Evolutionary conservation across 2,113 vertebrate genomes (phyloP).

Genomic region (Chloebia gouldiae): DNA sequence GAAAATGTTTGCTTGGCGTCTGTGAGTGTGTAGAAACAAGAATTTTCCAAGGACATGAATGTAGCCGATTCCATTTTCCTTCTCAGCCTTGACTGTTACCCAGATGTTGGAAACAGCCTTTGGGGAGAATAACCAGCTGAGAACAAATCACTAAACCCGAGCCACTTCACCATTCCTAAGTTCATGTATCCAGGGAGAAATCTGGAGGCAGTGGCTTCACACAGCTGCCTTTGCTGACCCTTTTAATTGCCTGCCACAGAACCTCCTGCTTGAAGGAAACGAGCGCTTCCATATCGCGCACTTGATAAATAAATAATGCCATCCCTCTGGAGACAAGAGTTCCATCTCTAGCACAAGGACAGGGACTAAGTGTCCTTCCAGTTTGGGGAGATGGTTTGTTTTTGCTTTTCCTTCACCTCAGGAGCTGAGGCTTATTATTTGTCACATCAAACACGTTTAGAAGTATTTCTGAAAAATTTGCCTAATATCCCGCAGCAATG

Average conservation of each 20-base stretch:
- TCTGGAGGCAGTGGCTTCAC: neutral
- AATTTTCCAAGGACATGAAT: slow-evolving; percentile 28
- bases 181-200: neutral
- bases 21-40: neutral
- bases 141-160: neutral
- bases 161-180: neutral
- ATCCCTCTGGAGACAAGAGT: slow-evolving; percentile 3
- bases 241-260: slow-evolving; percentile 27
- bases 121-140: neutral
- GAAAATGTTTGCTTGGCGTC: slow-evolving; percentile 5
- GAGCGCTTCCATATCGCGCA: neutral
- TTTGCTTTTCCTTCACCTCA: neutral
- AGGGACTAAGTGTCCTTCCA: neutral
- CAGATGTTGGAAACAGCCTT: neutral
- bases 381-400: neutral
- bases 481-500: slow-evolving; percentile 6
- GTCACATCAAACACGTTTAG: neutral
- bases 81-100: neutral
- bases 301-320: slow-evolving; percentile 35
- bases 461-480: slow-evolving; percentile 18
- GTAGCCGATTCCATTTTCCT: neutral
- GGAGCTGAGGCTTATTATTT: neutral
- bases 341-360: neutral
- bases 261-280: neutral
- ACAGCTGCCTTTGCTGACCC: neutral